Conservation (phyloP, 1,140 invertebrate genomes). For the Hormaphis cornu region DNA sequence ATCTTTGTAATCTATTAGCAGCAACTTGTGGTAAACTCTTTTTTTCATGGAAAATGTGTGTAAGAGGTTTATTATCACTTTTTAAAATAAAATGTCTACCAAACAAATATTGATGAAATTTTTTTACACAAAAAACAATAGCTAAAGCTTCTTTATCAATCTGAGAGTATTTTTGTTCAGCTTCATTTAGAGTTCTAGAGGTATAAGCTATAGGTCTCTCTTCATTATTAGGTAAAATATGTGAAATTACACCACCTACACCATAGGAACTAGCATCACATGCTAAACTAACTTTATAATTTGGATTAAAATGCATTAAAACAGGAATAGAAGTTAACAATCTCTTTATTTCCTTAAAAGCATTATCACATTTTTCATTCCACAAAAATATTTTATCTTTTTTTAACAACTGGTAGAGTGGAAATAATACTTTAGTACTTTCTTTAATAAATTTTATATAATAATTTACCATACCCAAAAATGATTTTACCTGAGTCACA, state of each 20-base stretch:
- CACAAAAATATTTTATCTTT: constrained; percentile 34
- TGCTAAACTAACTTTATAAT: constrained; percentile 36
- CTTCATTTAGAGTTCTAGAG: constrained; percentile 40
- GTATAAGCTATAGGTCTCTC: constrained; percentile 41
- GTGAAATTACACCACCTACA: constrained; percentile 41
- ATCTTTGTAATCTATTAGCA: neutral
- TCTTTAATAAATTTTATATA: constrained; percentile 34
- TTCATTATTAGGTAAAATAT: constrained; percentile 37
- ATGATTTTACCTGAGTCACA: constrained; percentile 37
- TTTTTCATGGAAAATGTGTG: constrained; percentile 35
- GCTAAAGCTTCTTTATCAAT: constrained; percentile 45
- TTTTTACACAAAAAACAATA: constrained; percentile 42
- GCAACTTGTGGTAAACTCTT: constrained; percentile 37
- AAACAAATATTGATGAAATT: constrained; percentile 41
- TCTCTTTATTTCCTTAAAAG: constrained; percentile 35
- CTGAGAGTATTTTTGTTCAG: constrained; percentile 41
- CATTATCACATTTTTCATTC: constrained; percentile 25
- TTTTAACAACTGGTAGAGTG: constrained; percentile 32
- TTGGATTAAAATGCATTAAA: constrained; percentile 39
- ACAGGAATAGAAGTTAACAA: constrained; percentile 32
- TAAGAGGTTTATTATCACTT: constrained; percentile 29
- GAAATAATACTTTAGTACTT: constrained; percentile 28
- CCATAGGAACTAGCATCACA: constrained; percentile 40
- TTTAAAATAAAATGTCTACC: constrained; percentile 29
- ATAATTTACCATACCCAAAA: constrained; percentile 35